Base-by-base conservation (phyloP, 2,113 vertebrate genomes). In the Myotis lucifugus region DNA sequence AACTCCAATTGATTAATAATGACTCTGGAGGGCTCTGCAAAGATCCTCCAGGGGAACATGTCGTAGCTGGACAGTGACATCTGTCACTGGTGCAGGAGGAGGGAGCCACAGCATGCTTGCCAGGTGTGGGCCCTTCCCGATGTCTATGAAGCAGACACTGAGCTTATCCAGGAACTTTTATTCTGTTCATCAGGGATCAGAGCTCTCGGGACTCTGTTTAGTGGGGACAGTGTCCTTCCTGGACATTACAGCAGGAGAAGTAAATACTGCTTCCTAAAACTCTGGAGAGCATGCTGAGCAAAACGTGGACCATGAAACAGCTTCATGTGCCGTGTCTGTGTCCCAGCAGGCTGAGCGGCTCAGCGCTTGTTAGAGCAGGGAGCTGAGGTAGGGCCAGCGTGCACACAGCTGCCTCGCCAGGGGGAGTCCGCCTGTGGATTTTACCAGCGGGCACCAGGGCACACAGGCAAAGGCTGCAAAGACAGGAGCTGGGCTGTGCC, bases 31-130 rank as follows among this genome's bases (percentile, higher is more conserved):
- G 23, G 42, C 17, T 79, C 23, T 73, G 19, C 29, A 40, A 73
- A 50, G 48, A 42, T n/a, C 46, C 25, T 29, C 2, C 4, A 50
- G 66, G 50, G 78, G 19, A 72, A 74, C 8, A 14, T 3, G 5
- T 42, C 54, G 15, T 6, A 78, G 50, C 70, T 84, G 66, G 50
- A 84, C 25, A 91, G 56, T n/a, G 50, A 85, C 88, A 59, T 92
- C 56, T 69, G 19, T 32, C 85, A 5, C 0, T n/a, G 61, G 19
- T 76, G 5, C 14, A 25, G 27, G 10, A 88, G n/a, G 50, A 40
- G 23, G 52, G 86, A 23, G 15, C 29, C 4, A 40, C n/a, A 6
- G 1, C 0, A 1, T 3, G 34, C 48, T 17, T 64, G 5, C 21
- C 12, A 46, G 32, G 5, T 48, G 1, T 61, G 32, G 40, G 15